Percentiles rank a stretch among this genome's conserved stretches.
Evolutionary conservation across 92 coral and sea anemone genomes (phyloP).

Genomic region (Epizoanthus illoricatus): DNA sequence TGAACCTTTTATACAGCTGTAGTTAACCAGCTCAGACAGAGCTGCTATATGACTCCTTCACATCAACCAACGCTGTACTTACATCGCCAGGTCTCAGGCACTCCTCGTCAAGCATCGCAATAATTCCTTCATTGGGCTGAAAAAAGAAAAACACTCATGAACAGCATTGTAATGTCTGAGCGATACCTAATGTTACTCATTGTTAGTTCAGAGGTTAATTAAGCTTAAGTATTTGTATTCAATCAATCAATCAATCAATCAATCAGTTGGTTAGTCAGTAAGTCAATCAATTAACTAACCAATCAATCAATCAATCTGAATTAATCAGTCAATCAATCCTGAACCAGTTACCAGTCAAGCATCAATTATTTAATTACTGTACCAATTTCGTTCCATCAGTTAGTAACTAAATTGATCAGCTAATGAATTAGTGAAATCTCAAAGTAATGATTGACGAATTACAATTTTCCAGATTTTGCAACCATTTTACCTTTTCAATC

Average conservation of each 20-base stretch:
- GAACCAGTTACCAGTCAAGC: too few species aligned
- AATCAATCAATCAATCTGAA: background rate
- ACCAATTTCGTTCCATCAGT: too few species aligned
- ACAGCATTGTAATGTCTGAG: background rate
- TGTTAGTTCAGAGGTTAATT: too few species aligned
- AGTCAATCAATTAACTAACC: background rate
- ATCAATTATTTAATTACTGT: too few species aligned
- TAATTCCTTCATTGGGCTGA: conserved; percentile 89
- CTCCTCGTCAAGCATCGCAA: conserved; percentile 89
- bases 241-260: too few species aligned
- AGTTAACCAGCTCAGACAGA: background rate
- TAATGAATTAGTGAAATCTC: background rate
- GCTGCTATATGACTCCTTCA: background rate
- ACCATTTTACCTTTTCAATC: conserved; percentile 79
- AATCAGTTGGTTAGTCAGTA: too few species aligned
- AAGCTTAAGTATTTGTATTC: too few species aligned
- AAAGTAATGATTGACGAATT: background rate
- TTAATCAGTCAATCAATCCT: too few species aligned
- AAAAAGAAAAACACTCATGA: conserved; percentile 15
- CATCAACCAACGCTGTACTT: conserved; percentile 10
- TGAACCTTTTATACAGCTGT: background rate
- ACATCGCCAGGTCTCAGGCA: conserved; percentile 98
- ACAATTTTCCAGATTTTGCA: background rate
- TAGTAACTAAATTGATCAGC: background rate
- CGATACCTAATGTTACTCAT: too few species aligned